These are phyloP conservation scores for Elysia chlorotica DNA, from an alignment of 1,140 invertebrate genomes.

Conservation along the genomic window DNA sequence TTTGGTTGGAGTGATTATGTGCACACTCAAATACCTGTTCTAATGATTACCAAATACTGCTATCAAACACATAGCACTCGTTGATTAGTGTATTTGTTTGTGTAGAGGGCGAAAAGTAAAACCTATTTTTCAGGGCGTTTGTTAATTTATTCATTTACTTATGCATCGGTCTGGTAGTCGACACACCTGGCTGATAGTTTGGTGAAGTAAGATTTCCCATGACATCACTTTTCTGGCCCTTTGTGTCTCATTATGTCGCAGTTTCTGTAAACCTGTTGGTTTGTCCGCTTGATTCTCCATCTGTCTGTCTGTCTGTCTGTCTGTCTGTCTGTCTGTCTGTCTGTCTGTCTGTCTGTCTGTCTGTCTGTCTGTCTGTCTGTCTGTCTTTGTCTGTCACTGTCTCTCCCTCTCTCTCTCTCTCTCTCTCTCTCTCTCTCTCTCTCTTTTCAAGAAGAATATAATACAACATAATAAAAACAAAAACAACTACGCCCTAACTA, in stretches of 20 bases:
- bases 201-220: background rate
- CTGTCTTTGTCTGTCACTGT: background rate
- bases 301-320: background rate
- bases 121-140: background rate
- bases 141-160: background rate
- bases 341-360: background rate
- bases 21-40: too few species aligned
- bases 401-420: conserved; percentile 10
- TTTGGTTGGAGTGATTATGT: too few species aligned
- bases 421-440: conserved; percentile 15
- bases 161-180: background rate
- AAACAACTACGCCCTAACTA: too few species aligned
- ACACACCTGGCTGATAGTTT: background rate
- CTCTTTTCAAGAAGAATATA: too few species aligned
- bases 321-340: background rate
- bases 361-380: conserved; percentile 13
- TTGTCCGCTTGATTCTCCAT: background rate
- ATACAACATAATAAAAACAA: too few species aligned
- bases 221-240: background rate
- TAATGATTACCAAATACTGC: too few species aligned
- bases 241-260: background rate
- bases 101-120: too few species aligned
- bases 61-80: too few species aligned
- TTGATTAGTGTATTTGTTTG: too few species aligned
- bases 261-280: too few species aligned